Base-by-base conservation (phyloP, 2,797 vertebrate species). In the Tiaroga cobitis region DNA sequence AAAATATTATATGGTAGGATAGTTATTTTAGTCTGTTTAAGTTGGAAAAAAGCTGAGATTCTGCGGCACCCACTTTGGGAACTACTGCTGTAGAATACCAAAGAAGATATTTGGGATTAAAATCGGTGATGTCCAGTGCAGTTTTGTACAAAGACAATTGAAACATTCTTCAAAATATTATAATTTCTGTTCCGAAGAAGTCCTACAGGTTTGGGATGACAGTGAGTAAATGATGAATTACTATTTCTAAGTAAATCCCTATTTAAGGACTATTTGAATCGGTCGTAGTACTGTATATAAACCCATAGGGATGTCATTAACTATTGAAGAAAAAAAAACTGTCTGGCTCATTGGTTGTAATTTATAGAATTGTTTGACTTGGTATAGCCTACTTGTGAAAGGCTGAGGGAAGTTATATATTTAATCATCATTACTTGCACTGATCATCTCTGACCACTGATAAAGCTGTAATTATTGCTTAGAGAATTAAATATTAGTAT, bases 381-480 rank as follows among this genome's bases (percentile, higher is more conserved):
- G 80, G 24, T 24, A 24, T 56, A 65, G 26, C 16, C 59, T 70
- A 41, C 15, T 46, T 73, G 19, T 73, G 18, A 82, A 82, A 72
- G n/a, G 29, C n/a, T 43, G 10, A 39, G 39, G 8, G 11, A 74
- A 46, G 49, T 82, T 16, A 32, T 82, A 46, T 18, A 61, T 73
- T 73, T 82, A 63, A 51, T 46, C 63, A 61, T 43, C 21, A 54
- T 82, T 39, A 16, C 32, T 74, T 63, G 26, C 56, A 24, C 37
- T 41, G 24, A 63, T 73, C 8, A 63, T 82, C 39, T 63, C 49
- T 37, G 59, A 67, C 70, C 54, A 21, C 15, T 51, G 2, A 24
- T 41, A 74, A 74, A 49, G 26, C 70, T 46, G 39, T 65, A 51
- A 67, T 83, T 83, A 37, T 74, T 75, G 5, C 8, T 74, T 65